Percentiles rank a stretch among this genome's conserved stretches.
Evolutionary conservation across 2,888 invertebrate genomes (phyloP).

Genomic region (Scaptomyza polygonia): DNA sequence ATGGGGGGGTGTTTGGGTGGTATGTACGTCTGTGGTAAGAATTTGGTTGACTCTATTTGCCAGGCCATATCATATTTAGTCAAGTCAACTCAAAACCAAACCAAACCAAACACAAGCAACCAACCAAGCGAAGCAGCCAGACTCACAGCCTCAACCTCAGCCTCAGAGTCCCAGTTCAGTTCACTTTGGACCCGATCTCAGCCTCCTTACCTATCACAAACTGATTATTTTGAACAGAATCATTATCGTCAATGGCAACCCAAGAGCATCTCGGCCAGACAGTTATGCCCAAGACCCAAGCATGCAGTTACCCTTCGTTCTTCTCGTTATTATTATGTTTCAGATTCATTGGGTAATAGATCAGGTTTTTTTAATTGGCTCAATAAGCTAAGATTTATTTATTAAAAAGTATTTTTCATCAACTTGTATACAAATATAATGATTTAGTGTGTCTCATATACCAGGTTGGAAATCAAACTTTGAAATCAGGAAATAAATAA

Average conservation of each 20-base stretch:
- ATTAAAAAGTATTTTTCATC: neutral
- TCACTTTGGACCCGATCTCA: slow-evolving; percentile 10
- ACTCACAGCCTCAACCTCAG: slow-evolving; percentile 16
- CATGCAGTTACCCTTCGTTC: slow-evolving; percentile 3
- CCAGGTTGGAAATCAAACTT: too few species aligned
- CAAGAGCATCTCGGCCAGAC: slow-evolving; percentile 46
- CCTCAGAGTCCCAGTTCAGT: slow-evolving; percentile 16
- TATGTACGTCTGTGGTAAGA: slow-evolving; percentile 62
- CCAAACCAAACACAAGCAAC: slow-evolving; percentile 40
- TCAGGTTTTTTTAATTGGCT: neutral
- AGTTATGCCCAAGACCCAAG: slow-evolving; percentile 9
- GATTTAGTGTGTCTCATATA: too few species aligned
- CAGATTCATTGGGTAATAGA: neutral
- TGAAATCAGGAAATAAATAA: too few species aligned
- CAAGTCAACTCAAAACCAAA: slow-evolving; percentile 47
- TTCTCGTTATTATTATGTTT: neutral
- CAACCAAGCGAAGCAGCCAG: slow-evolving; percentile 32
- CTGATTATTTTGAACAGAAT: slow-evolving; percentile 80
- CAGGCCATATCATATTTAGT: slow-evolving; percentile 74
- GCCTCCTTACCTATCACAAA: slow-evolving; percentile 67
- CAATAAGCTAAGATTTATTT: neutral
- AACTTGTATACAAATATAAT: neutral
- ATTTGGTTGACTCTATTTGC: slow-evolving; percentile 75
- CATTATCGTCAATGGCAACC: slow-evolving; percentile 67
- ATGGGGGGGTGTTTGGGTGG: slow-evolving; percentile 22